Evolutionary conservation across 2,797 vertebrate species (phyloP).

Genomic region (Rhynchotus rufescens): DNA sequence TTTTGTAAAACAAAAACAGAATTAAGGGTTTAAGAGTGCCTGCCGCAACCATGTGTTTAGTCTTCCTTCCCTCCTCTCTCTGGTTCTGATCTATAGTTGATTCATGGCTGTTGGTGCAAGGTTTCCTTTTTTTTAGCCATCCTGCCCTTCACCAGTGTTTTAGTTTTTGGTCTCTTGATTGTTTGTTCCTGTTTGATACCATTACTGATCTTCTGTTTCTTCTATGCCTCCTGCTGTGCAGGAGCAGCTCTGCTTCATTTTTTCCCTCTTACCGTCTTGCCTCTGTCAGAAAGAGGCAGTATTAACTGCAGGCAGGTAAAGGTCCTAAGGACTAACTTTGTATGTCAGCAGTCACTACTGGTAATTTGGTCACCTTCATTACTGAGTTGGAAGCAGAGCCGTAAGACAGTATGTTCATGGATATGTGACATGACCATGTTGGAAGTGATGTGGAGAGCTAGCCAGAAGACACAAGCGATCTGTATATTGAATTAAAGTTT

Average conservation of each 20-base stretch:
- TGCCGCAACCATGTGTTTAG: neutral
- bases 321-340: neutral
- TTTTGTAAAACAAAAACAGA: neutral
- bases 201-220: neutral
- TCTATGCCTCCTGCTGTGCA: neutral
- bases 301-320: neutral
- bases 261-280: neutral
- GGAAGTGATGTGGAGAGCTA: neutral
- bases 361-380: neutral
- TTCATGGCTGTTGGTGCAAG: neutral
- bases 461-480: neutral
- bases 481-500: neutral
- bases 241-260: neutral
- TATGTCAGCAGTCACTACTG: neutral
- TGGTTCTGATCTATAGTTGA: neutral
- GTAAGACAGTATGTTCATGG: neutral
- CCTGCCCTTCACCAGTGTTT: neutral
- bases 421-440: neutral
- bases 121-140: neutral
- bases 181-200: neutral
- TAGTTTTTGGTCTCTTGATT: neutral
- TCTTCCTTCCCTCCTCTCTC: fast-evolving
- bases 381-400: neutral
- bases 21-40: neutral
- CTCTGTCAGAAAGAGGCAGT: neutral